Conservation (phyloP, 2,113 vertebrate genomes). For the Athene cunicularia region DNA sequence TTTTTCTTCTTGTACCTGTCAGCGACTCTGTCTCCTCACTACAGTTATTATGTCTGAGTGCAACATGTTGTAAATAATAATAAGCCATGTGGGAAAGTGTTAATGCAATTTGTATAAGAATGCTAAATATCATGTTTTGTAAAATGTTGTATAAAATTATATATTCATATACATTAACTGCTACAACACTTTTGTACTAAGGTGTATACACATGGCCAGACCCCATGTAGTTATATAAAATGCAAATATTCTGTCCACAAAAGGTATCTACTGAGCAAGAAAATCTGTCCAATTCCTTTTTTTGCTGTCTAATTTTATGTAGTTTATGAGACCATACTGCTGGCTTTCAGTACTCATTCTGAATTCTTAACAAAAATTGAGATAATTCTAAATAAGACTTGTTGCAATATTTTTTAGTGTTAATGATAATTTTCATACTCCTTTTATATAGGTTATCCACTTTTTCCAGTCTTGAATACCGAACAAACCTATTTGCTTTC, state of each 20-base stretch:
- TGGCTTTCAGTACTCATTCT: background rate
- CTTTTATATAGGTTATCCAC: background rate
- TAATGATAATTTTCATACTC: background rate
- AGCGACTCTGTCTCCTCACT: constrained; percentile 6
- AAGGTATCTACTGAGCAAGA: background rate
- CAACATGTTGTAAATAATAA: constrained; percentile 10
- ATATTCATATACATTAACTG: background rate
- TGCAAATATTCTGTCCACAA: background rate
- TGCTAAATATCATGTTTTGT: background rate
- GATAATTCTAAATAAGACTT: background rate
- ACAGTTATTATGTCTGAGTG: constrained; percentile 28
- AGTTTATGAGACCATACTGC: background rate
- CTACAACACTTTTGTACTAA: background rate
- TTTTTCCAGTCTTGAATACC: background rate
- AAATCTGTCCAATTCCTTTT: background rate
- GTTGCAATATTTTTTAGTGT: background rate
- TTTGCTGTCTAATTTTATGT: background rate
- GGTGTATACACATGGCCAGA: background rate
- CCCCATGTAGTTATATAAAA: background rate
- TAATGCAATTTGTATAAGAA: background rate
- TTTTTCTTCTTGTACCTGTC: constrained; percentile 44
- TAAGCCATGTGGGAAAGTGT: background rate
- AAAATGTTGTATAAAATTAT: background rate
- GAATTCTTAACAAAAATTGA: background rate
- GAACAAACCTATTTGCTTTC: background rate